Conservation (phyloP, 2,113 vertebrate genomes). For the Maccullochella peelii region DNA sequence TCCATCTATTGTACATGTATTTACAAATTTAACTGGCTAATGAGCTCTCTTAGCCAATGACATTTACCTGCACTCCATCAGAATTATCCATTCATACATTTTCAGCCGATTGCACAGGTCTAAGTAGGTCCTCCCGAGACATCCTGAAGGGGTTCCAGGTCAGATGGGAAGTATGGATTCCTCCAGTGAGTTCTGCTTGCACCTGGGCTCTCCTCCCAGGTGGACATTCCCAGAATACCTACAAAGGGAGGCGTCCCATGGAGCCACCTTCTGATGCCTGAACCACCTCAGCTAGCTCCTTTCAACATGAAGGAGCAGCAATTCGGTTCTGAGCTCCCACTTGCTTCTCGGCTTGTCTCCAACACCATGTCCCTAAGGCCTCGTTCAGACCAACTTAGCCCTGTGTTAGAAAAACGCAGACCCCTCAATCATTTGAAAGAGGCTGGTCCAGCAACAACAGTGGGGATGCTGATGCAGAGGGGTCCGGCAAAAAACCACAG, state of each 20-base stretch:
- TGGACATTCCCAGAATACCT: conserved; percentile 18
- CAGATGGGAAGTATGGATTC: background rate
- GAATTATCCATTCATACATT: conserved; percentile 22
- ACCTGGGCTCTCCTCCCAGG: conserved; percentile 15
- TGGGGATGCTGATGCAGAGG: background rate
- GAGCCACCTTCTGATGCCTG: conserved; percentile 8
- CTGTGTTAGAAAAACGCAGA: background rate
- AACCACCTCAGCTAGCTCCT: conserved; percentile 1
- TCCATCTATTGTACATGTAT: conserved; percentile 44
- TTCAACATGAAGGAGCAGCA: background rate
- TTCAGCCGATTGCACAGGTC: background rate
- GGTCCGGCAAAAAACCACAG: background rate
- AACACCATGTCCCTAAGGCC: background rate
- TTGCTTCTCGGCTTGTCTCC: background rate
- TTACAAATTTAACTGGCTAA: conserved; percentile 52
- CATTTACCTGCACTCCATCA: conserved; percentile 36
- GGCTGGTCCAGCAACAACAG: background rate
- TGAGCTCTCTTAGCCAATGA: conserved; percentile 38
- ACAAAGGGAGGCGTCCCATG: background rate
- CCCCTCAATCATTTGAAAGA: background rate
- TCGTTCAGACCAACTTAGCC: background rate
- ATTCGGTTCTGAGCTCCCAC: background rate
- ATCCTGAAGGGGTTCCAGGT: conserved; percentile 22
- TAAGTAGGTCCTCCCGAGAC: conserved; percentile 1
- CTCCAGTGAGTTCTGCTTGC: conserved; percentile 14